Conservation (phyloP, 2,113 vertebrate genomes). For the Psilopsiagon aurifrons region DNA sequence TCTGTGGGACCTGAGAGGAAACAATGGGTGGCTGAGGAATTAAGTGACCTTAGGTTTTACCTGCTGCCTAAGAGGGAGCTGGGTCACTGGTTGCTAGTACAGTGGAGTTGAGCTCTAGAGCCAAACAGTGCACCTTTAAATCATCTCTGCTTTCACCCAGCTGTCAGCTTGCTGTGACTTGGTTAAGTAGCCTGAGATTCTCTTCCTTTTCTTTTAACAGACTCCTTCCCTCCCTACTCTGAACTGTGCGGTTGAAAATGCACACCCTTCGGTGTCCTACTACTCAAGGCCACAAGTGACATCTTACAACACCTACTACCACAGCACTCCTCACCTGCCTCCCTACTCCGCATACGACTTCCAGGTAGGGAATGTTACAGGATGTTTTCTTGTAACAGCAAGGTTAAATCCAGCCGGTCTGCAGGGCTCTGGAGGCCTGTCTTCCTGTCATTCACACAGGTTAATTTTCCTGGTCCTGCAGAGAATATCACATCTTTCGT, state of each 20-base stretch:
- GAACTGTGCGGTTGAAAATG: slow-evolving; percentile 87
- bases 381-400: not conserved
- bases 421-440: not conserved
- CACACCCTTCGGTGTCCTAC: slow-evolving; percentile 80
- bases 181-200: not conserved
- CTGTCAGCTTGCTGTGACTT: not conserved
- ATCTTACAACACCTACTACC: slow-evolving; percentile 87
- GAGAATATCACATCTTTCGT: not conserved
- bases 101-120: not conserved
- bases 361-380: slow-evolving; percentile 80
- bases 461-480: slow-evolving; percentile 5
- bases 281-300: slow-evolving; percentile 82
- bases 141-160: not conserved
- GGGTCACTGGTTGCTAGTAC: not conserved
- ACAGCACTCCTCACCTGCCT: slow-evolving; percentile 91
- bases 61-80: not conserved
- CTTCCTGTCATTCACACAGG: not conserved
- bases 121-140: not conserved
- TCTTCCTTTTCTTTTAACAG: slow-evolving; percentile 70
- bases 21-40: not conserved
- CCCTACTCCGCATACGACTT: slow-evolving; percentile 94
- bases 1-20: not conserved
- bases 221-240: slow-evolving; percentile 84
- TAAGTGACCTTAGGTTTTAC: not conserved
- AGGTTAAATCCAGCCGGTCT: not conserved